Percentiles rank a stretch among this genome's conserved stretches.
Evolutionary conservation across 2,797 vertebrate genomes (phyloP).

Genomic region (Melanotaenia parkinsoni): DNA sequence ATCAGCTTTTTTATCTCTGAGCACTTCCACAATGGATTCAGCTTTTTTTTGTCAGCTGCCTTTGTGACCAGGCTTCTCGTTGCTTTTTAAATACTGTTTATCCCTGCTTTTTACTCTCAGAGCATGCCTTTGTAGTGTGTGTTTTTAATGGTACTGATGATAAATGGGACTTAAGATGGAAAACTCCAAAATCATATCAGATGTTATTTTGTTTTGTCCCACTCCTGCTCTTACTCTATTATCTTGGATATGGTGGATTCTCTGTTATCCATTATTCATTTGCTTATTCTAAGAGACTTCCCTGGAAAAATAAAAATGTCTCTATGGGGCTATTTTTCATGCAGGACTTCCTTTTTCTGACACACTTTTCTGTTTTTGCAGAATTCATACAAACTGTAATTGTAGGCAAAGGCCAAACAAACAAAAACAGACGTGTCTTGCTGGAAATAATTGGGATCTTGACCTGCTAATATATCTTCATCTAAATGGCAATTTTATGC

Average conservation of each 20-base stretch:
- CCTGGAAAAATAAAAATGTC: not conserved
- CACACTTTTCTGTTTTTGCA: not conserved
- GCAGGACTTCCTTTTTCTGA: not conserved
- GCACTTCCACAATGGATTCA: not conserved
- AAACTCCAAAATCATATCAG: not conserved
- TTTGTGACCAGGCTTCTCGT: conserved; percentile 7
- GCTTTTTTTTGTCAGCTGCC: conserved; percentile 6
- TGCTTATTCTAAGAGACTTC: not conserved
- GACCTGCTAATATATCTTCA: not conserved
- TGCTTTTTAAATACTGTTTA: conserved; percentile 9
- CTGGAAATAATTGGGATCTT: not conserved
- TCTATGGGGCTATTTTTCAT: not conserved
- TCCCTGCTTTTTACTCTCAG: not conserved
- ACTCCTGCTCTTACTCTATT: not conserved
- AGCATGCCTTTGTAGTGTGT: conserved; percentile 3
- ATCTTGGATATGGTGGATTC: not conserved
- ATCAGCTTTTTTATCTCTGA: conserved; percentile 3
- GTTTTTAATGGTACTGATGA: not conserved
- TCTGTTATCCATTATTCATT: not conserved
- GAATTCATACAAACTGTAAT: not conserved
- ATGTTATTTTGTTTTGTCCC: not conserved
- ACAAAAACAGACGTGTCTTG: not conserved
- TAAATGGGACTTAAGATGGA: conserved; percentile 2
- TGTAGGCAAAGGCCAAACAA: conserved; percentile 3
- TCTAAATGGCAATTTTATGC: not conserved